Conservation (phyloP, 2,113 vertebrate genomes). For the Aptenodytes forsteri region DNA sequence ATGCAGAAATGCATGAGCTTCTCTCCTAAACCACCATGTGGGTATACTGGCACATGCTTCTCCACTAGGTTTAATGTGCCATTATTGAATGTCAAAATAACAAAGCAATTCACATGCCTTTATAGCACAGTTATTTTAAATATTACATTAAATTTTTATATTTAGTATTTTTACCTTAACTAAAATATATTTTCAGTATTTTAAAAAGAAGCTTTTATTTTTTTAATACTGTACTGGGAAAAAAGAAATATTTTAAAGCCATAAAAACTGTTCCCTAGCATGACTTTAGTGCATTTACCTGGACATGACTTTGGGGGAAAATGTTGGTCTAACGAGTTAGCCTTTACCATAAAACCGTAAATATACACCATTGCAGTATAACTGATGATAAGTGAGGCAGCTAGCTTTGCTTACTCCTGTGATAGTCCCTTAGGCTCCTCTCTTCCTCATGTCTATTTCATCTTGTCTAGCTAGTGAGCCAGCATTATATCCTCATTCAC, state of each 20-base stretch:
- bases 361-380: not conserved
- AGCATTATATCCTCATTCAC: not conserved
- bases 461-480: not conserved
- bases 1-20: slow-evolving; percentile 46
- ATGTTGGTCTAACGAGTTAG: not conserved
- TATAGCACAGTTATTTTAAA: slow-evolving; percentile 62
- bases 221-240: slow-evolving; percentile 53
- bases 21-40: slow-evolving; percentile 33
- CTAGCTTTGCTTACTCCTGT: not conserved
- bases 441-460: not conserved
- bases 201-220: slow-evolving; percentile 66
- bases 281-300: slow-evolving; percentile 17
- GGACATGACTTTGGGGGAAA: not conserved
- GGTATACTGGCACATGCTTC: not conserved
- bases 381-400: not conserved
- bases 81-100: slow-evolving; percentile 44
- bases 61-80: slow-evolving; percentile 6
- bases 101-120: slow-evolving; percentile 38
- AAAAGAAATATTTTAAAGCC: slow-evolving; percentile 28
- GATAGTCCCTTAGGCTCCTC: not conserved
- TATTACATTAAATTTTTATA: slow-evolving; percentile 53
- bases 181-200: slow-evolving; percentile 65
- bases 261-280: not conserved
- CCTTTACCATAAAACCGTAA: not conserved
- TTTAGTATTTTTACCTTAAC: slow-evolving; percentile 67